phyloP scores from a whole-genome alignment of 1,140 invertebrate genomes.

The Nebria ingens region DNA sequence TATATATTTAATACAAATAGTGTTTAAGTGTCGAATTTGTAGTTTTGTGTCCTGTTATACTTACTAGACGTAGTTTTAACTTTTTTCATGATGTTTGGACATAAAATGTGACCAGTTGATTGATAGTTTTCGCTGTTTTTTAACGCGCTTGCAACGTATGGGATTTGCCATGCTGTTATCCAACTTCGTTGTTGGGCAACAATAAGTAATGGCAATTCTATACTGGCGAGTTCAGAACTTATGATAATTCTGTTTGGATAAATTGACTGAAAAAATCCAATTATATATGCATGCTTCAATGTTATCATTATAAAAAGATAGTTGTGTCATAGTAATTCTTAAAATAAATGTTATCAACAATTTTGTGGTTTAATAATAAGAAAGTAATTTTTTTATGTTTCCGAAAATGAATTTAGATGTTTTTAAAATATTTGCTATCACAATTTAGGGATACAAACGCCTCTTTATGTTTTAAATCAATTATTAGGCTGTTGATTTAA shows the following conservation, averaged over 20 bases:
- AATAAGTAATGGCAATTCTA: slow-evolving; percentile 46
- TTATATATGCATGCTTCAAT: too few species aligned
- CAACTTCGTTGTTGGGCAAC: slow-evolving; percentile 51
- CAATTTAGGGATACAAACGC: slow-evolving; percentile 23
- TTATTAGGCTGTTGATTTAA: not conserved
- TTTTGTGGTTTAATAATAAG: not conserved
- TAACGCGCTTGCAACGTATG: slow-evolving; percentile 44
- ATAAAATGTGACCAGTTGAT: slow-evolving; percentile 26
- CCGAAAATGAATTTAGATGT: too few species aligned
- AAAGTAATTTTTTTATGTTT: not conserved
- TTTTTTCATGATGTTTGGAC: not conserved
- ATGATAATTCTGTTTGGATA: slow-evolving; percentile 39
- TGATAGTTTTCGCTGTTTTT: slow-evolving; percentile 41
- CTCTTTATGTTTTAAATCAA: not conserved
- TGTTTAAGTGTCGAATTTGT: too few species aligned
- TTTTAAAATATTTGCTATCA: too few species aligned
- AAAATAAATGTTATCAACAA: not conserved
- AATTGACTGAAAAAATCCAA: not conserved
- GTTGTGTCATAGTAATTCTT: not conserved
- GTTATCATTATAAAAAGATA: not conserved
- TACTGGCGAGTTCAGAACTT: slow-evolving; percentile 36
- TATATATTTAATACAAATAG: too few species aligned
- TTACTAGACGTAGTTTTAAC: not conserved
- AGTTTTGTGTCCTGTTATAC: too few species aligned
- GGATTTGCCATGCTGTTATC: slow-evolving; percentile 53